These are phyloP conservation scores for Calameuta pallipes DNA, from an alignment of 2,888 invertebrate species.

Conservation along the genomic window DNA sequence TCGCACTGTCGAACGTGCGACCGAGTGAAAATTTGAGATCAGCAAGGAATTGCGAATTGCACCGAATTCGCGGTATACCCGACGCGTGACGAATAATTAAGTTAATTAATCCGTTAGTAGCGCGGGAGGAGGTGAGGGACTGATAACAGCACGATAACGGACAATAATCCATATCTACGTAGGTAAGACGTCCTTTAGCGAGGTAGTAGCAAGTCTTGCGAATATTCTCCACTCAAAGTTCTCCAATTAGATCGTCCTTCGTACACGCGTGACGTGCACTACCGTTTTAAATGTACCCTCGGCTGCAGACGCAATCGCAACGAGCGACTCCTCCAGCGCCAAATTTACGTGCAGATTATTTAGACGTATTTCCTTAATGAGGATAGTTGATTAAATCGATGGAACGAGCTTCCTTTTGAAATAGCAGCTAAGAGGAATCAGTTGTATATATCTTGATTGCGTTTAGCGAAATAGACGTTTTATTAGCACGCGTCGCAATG, in stretches of 20 bases:
- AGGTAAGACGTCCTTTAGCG: not conserved
- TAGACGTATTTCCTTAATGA: not conserved
- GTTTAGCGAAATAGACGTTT: not conserved
- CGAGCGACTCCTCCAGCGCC: not conserved
- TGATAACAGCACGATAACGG: slow-evolving; percentile 25
- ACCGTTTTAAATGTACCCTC: not conserved
- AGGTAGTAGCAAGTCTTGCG: not conserved
- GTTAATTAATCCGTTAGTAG: slow-evolving; percentile 51
- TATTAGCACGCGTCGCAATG: not conserved
- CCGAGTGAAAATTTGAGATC: not conserved
- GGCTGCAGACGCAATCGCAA: not conserved
- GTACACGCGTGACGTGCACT: not conserved
- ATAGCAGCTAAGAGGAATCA: not conserved
- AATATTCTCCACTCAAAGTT: not conserved
- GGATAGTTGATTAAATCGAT: not conserved
- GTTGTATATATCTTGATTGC: not conserved
- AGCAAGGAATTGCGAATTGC: not conserved
- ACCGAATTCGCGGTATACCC: slow-evolving; percentile 22
- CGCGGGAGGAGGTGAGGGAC: slow-evolving; percentile 23
- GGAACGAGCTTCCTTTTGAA: not conserved
- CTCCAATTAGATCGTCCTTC: not conserved
- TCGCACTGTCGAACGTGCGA: not conserved
- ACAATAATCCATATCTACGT: slow-evolving; percentile 32
- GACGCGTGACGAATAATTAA: slow-evolving; percentile 52
- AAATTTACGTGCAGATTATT: not conserved